These are phyloP conservation scores for Epinephelus malabaricus DNA, from an alignment of 2,797 vertebrate genomes.

Conservation along the genomic window DNA sequence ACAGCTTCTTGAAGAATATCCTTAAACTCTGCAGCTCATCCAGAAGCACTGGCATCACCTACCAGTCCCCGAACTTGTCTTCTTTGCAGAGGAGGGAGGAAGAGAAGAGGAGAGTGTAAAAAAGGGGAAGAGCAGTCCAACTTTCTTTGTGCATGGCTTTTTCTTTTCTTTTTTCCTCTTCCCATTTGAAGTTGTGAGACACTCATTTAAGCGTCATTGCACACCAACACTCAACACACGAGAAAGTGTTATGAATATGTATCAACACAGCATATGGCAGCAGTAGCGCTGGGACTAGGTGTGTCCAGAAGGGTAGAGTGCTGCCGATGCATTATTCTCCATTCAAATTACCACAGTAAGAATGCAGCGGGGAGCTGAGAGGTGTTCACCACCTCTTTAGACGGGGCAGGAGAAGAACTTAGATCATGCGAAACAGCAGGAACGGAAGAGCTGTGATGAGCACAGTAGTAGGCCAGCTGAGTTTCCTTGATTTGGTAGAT, in stretches of 20 bases:
- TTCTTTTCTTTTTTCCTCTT: constrained; percentile 56
- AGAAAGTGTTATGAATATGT: constrained; percentile 88
- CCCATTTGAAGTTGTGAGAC: constrained; percentile 84
- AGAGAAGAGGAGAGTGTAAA: constrained; percentile 27
- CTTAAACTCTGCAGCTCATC: constrained; percentile 28
- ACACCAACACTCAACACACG: constrained; percentile 74
- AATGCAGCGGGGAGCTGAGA: constrained; percentile 70
- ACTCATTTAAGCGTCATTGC: constrained; percentile 82
- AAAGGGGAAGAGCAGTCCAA: constrained; percentile 56
- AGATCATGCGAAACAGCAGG: constrained; percentile 62
- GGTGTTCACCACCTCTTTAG: constrained; percentile 69
- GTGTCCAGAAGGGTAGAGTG: constrained; percentile 89
- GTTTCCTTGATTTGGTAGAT: constrained; percentile 75
- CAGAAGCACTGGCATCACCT: constrained; percentile 50
- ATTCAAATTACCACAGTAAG: constrained; percentile 80
- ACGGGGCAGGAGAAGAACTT: constrained; percentile 65
- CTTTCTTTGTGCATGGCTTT: constrained; percentile 69
- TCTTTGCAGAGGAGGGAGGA: constrained; percentile 42
- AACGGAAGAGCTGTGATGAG: constrained; percentile 67
- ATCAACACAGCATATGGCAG: constrained; percentile 87
- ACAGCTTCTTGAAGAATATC: constrained; percentile 39
- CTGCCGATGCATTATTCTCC: constrained; percentile 87
- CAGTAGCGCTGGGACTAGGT: constrained; percentile 87
- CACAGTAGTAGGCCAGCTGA: constrained; percentile 65
- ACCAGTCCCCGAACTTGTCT: constrained; percentile 59